These are phyloP conservation scores for Cataglyphis cursor DNA, from an alignment of 2,888 invertebrate genomes.

Conservation along the genomic window DNA sequence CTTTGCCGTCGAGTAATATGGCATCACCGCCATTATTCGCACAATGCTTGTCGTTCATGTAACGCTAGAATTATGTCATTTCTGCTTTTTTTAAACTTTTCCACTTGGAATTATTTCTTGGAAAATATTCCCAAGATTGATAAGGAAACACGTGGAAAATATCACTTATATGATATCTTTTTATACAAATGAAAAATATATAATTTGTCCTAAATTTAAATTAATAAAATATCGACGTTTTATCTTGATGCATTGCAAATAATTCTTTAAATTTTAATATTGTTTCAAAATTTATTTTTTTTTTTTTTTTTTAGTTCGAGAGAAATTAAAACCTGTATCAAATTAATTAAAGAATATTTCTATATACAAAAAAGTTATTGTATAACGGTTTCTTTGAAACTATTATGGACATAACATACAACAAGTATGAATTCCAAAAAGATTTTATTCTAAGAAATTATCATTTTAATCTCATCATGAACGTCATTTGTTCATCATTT, in stretches of 20 bases:
- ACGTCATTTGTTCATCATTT: neutral
- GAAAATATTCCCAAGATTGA: neutral
- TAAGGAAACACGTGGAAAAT: neutral
- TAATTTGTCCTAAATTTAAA: neutral
- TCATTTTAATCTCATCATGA: neutral
- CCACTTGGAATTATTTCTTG: constrained; percentile 30
- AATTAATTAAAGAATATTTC: neutral
- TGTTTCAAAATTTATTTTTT: neutral
- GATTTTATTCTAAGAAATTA: neutral
- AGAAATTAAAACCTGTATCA: neutral
- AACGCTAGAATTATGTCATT: constrained; percentile 35
- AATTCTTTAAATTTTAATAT: neutral
- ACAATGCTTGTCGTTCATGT: constrained; percentile 14
- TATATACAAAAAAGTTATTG: neutral
- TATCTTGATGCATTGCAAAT: neutral
- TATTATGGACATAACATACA: neutral
- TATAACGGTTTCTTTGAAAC: neutral
- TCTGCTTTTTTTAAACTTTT: constrained; percentile 51
- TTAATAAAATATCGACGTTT: neutral
- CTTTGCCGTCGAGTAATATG: constrained; percentile 13
- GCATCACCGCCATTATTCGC: constrained; percentile 42
- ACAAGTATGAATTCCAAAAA: neutral
- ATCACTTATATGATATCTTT: neutral
- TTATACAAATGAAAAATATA: constrained; percentile 8
- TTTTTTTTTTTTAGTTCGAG: neutral